Base-by-base conservation (phyloP, 2,797 vertebrate genomes). In the Mormyrops attenuatus region DNA sequence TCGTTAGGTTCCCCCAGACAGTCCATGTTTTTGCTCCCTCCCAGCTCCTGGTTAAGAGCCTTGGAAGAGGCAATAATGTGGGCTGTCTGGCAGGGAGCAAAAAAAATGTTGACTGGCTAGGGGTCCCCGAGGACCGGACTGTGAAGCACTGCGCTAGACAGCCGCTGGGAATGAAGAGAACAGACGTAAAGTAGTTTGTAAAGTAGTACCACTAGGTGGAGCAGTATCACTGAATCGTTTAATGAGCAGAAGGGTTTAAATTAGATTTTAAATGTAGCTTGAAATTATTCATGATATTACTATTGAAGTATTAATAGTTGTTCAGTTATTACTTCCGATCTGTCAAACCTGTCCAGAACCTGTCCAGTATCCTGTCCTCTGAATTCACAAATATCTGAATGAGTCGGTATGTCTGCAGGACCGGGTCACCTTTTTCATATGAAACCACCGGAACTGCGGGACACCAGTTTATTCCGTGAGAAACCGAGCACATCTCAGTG, bases 161-260 rank as follows among this genome's bases (percentile, higher is more conserved):
- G 22, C 22, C 8, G 0, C 44, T 52, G 49, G 3, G 22, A 15
- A 53, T 22, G 73, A 52, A 20, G 7, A 49, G 30, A 63, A 69
- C 53, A 38, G 3, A n/a, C 22, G 57, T 84, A 87, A 87, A 0
- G 1, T 84, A 92, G 91, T 88, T 92, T 20, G 92, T 20, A 1
- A 15, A 30, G 41, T 44, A 73, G 2, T 44, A 55, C 92, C 94
- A 94, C 92, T 90, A 95, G 94, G 91, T 91, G 94, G 93, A 2
- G 92, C 7, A 84, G 85, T 63, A 49, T 53, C 89, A 41, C 89
- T 15, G 52, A 85, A n/a, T 50, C 41, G 60, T 15, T 52, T n/a
- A 7, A 20, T n/a, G 15, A 26, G 5, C 50, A 17, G 20, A 57
- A 88, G 47, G 55, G 9, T 53, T 86, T 30, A 30, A 30, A 34